Evolutionary conservation across 2,113 vertebrate genomes (phyloP).

Genomic region (Toxotes chatareus): DNA sequence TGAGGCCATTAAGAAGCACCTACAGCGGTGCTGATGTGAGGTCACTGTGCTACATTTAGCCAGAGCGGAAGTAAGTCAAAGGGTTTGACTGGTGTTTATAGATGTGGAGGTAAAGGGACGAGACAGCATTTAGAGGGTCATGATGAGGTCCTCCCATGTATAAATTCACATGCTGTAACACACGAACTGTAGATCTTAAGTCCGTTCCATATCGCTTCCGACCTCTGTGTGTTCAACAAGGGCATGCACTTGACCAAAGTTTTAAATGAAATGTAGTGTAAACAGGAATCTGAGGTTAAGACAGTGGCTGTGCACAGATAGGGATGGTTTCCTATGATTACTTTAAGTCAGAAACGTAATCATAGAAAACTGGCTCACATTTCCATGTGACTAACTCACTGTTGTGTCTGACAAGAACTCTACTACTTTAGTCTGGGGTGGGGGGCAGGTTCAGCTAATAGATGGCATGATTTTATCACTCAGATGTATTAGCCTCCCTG

Average conservation of each 20-base stretch:
- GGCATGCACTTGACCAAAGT: too few relatives aligned
- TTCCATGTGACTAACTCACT: too few relatives aligned
- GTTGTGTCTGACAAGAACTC: neutral
- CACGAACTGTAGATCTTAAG: neutral
- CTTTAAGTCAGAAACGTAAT: neutral
- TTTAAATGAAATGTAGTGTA: neutral
- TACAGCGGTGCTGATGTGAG: conserved; percentile 49
- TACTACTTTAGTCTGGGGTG: neutral
- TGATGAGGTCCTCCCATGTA: neutral
- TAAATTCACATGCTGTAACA: neutral
- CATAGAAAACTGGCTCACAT: too few relatives aligned
- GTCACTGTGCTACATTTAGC: conserved; percentile 50
- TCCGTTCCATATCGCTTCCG: neutral
- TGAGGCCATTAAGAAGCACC: conserved; percentile 44
- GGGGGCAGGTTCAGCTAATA: neutral
- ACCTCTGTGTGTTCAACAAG: neutral
- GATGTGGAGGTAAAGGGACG: conserved; percentile 8
- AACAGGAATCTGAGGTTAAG: neutral
- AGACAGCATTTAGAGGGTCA: neutral
- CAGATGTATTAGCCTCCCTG: neutral
- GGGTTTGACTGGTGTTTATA: conserved; percentile 17
- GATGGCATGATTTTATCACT: neutral
- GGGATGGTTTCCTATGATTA: neutral
- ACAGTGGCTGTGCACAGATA: neutral
- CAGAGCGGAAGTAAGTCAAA: conserved; percentile 25